Percentiles rank a stretch among this genome's conserved stretches.
phyloP scores from a whole-genome alignment of 2,888 invertebrate species.

The Netelia virgata region DNA sequence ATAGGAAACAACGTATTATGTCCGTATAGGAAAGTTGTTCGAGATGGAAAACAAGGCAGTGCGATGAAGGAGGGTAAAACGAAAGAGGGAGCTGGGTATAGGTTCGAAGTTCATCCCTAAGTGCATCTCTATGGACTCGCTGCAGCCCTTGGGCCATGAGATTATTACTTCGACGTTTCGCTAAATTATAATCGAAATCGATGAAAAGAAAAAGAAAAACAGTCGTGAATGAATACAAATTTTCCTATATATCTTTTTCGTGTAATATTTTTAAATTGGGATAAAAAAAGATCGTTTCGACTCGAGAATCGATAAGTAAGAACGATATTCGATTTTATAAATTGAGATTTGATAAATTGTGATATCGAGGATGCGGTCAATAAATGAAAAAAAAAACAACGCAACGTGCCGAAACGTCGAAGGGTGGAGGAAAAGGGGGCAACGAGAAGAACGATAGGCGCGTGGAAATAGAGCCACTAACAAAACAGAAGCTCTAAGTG shows the following conservation, averaged over 20 bases:
- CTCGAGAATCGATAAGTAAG: not conserved
- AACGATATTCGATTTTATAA: not conserved
- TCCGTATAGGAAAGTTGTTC: constrained; percentile 22
- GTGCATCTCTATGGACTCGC: constrained; percentile 13
- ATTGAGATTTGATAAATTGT: not conserved
- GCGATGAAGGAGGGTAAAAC: too few species aligned
- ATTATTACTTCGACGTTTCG: not conserved
- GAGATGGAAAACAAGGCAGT: constrained; percentile 25
- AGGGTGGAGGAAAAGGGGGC: constrained; percentile 21
- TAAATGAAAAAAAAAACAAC: not conserved
- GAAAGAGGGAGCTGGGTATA: not conserved
- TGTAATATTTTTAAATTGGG: not conserved
- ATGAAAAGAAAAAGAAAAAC: not conserved
- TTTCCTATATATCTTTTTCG: not conserved
- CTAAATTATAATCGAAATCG: not conserved
- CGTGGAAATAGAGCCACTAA: constrained; percentile 73
- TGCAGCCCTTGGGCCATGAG: not conserved
- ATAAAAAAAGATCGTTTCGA: not conserved
- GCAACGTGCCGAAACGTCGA: constrained; percentile 33
- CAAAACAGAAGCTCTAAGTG: constrained; percentile 82
- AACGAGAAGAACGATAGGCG: constrained; percentile 21
- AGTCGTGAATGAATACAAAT: not conserved
- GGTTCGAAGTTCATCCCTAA: constrained; percentile 30
- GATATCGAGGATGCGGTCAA: constrained; percentile 4
- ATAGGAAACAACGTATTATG: constrained; percentile 10